These are phyloP conservation scores for Hoplostethus atlanticus DNA, from an alignment of 2,797 vertebrate genomes.

Conservation along the genomic window DNA sequence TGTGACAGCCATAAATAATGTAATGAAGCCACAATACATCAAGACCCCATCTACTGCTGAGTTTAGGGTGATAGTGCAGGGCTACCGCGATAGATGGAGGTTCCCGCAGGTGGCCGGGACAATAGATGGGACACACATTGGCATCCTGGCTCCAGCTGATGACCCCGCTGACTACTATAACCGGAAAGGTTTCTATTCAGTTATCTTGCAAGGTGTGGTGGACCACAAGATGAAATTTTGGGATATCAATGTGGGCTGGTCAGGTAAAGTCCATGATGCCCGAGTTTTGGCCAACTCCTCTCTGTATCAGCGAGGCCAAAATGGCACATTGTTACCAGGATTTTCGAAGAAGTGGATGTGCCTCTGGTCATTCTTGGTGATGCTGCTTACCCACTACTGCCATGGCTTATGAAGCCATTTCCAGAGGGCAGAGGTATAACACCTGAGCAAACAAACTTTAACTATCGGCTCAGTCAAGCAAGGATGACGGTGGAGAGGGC, in stretches of 20 bases:
- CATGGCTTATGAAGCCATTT: constrained; percentile 47
- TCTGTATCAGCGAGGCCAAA: constrained; percentile 33
- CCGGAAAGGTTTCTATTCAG: constrained; percentile 38
- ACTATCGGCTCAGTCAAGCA: constrained; percentile 25
- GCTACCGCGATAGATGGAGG: too few relatives aligned
- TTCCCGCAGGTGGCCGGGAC: too few relatives aligned
- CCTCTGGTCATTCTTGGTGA: constrained; percentile 47
- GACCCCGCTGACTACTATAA: constrained; percentile 35
- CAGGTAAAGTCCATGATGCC: constrained; percentile 46
- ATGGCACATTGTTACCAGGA: constrained; percentile 25
- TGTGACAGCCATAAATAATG: constrained; percentile 12
- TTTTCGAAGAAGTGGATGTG: constrained; percentile 24
- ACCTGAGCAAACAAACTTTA: constrained; percentile 14
- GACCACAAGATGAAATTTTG: constrained; percentile 35
- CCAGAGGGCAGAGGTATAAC: constrained; percentile 5
- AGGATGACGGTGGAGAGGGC: constrained; percentile 19
- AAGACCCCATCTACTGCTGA: too few relatives aligned
- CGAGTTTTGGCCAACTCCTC: constrained; percentile 46
- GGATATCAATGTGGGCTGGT: constrained; percentile 37
- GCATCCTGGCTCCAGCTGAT: constrained; percentile 21
- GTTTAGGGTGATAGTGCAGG: too few relatives aligned
- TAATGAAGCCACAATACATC: constrained; percentile 19
- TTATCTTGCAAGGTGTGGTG: constrained; percentile 50
- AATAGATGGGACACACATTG: too few relatives aligned
- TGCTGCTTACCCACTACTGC: constrained; percentile 44